Conservation (phyloP, 2,113 vertebrate genomes). For the Odocoileus hemionus region DNA sequence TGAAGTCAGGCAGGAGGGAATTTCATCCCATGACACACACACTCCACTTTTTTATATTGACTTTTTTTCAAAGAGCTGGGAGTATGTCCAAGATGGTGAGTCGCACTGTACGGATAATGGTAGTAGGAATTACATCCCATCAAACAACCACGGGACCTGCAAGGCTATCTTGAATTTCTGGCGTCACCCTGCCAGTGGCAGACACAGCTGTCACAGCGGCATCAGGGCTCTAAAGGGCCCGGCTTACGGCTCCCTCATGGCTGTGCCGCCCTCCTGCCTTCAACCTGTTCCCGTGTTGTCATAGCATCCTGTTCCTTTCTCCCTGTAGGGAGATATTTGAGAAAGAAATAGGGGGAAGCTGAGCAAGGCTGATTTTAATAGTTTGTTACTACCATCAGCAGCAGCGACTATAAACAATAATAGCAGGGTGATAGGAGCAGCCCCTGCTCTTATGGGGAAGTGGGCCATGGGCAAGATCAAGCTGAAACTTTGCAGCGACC, state of each 20-base stretch:
- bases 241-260: background rate
- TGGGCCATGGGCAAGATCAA: accelerated
- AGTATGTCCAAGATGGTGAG: background rate
- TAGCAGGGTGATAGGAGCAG: accelerated
- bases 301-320: accelerated
- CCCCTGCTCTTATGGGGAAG: accelerated
- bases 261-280: background rate
- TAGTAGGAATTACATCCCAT: background rate
- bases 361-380: background rate
- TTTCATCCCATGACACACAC: background rate
- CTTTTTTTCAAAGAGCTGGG: background rate
- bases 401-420: accelerated
- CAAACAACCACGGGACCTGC: background rate
- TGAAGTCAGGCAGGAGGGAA: background rate
- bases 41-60: background rate
- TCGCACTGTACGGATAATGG: background rate
- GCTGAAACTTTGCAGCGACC: accelerated
- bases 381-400: background rate
- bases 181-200: background rate
- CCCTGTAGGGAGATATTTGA: background rate
- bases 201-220: background rate
- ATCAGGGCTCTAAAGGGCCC: background rate
- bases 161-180: background rate
- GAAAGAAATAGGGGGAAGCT: background rate
- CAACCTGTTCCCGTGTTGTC: accelerated